Evolutionary conservation across 2,113 vertebrate genomes (phyloP).

Genomic region (Ovibos moschatus): DNA sequence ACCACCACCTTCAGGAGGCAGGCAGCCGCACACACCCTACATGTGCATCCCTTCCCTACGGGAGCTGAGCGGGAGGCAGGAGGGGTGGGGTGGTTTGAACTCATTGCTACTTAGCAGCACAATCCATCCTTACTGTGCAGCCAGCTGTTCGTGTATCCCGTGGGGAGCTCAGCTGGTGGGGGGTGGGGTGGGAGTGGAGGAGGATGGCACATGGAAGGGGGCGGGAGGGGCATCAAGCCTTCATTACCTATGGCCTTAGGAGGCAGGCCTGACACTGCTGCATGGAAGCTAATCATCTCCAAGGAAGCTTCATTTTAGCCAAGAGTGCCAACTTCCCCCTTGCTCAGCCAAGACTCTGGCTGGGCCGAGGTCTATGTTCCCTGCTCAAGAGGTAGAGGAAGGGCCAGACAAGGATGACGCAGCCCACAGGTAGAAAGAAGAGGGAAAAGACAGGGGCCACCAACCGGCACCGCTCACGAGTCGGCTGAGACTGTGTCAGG

Average conservation of each 20-base stretch:
- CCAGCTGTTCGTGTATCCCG: background rate
- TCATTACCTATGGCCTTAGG: background rate
- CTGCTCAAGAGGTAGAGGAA: background rate
- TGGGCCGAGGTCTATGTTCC: background rate
- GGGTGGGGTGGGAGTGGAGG: background rate
- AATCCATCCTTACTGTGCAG: background rate
- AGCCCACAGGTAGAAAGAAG: background rate
- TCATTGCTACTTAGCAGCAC: background rate
- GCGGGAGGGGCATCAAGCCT: background rate
- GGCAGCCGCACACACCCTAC: background rate
- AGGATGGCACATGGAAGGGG: background rate
- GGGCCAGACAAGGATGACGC: background rate
- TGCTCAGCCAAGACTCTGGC: background rate
- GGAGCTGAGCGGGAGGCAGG: background rate
- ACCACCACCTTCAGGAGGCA: background rate
- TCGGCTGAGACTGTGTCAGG: background rate
- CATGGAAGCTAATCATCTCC: background rate
- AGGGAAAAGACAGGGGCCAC: background rate
- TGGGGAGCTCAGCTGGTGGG: background rate
- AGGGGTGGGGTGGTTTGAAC: background rate
- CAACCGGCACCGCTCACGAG: background rate
- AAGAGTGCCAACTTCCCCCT: background rate
- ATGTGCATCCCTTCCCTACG: accelerated
- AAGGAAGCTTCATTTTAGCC: background rate
- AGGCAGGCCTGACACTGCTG: background rate